A percentile compares a stretch with the other conserved stretches of the same genome.
Evolutionary conservation across 2,113 vertebrate species (phyloP).

Genomic region (Columba livia): DNA sequence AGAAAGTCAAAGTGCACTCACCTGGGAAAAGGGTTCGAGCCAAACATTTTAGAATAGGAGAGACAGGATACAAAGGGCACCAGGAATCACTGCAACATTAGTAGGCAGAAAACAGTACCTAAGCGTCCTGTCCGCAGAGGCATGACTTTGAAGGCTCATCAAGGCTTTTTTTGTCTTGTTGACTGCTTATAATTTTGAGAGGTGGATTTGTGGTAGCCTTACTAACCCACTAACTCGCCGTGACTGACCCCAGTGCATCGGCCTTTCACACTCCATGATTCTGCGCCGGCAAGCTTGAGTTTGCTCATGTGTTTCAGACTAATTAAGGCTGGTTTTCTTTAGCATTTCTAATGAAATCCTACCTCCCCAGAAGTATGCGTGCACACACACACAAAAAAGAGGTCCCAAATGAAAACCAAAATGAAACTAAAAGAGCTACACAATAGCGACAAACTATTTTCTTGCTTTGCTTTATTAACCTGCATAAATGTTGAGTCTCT

Average conservation of each 20-base stretch:
- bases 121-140: slow-evolving; percentile 47
- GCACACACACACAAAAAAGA: neutral
- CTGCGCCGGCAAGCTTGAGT: slow-evolving; percentile 55
- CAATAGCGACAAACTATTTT: slow-evolving; percentile 20
- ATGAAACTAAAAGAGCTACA: neutral
- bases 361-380: slow-evolving; percentile 42
- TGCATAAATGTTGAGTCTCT: neutral
- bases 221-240: slow-evolving; percentile 53
- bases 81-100: slow-evolving; percentile 57
- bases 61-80: slow-evolving; percentile 19
- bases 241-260: slow-evolving; percentile 57
- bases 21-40: slow-evolving; percentile 61
- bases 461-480: slow-evolving; percentile 51
- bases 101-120: slow-evolving; percentile 58
- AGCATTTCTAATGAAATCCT: slow-evolving; percentile 70
- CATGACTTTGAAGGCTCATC: slow-evolving; percentile 64
- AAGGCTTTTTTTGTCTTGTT: slow-evolving; percentile 65
- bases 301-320: slow-evolving; percentile 71
- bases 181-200: slow-evolving; percentile 62
- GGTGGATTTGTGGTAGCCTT: slow-evolving; percentile 59
- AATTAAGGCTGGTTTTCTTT: slow-evolving; percentile 69
- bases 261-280: slow-evolving; percentile 62
- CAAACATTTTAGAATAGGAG: slow-evolving; percentile 57
- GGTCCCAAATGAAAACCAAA: slow-evolving; percentile 25
- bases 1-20: slow-evolving; percentile 48